Evolutionary conservation across 2,888 invertebrate species (phyloP).

Genomic region (Epinotia nisella): DNA sequence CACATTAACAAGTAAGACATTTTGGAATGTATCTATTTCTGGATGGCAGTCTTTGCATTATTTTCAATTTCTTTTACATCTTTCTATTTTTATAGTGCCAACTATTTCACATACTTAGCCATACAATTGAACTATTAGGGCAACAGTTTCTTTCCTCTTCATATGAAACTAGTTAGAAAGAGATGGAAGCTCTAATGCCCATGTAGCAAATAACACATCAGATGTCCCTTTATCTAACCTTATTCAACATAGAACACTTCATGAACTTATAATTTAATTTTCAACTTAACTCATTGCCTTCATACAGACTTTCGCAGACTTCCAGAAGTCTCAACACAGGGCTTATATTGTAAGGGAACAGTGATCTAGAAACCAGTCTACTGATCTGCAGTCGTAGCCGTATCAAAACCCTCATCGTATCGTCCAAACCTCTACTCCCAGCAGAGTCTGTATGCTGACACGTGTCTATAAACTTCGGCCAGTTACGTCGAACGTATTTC

Average conservation of each 20-base stretch:
- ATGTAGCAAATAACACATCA: not conserved
- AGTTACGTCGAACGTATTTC: slow-evolving; percentile 93
- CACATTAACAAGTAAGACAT: slow-evolving; percentile 26
- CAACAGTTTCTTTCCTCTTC: not conserved
- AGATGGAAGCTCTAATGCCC: not conserved
- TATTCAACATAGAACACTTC: not conserved
- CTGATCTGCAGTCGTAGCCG: slow-evolving; percentile 92
- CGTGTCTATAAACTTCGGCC: slow-evolving; percentile 92
- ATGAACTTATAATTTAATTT: slow-evolving; percentile 39
- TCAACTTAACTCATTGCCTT: slow-evolving; percentile 92
- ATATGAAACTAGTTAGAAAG: not conserved
- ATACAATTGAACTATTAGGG: not conserved
- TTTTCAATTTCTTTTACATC: not conserved
- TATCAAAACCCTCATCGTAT: slow-evolving; percentile 93
- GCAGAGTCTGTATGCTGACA: slow-evolving; percentile 87
- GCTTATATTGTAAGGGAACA: slow-evolving; percentile 96
- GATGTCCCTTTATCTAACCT: not conserved
- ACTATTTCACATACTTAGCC: slow-evolving; percentile 4
- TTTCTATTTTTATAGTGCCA: not conserved
- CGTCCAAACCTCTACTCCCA: slow-evolving; percentile 87
- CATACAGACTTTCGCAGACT: slow-evolving; percentile 93
- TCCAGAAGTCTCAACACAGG: slow-evolving; percentile 93
- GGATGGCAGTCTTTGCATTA: slow-evolving; percentile 43
- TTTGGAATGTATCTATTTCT: slow-evolving; percentile 44
- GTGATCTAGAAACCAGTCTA: slow-evolving; percentile 90